Evolutionary conservation across 2,797 vertebrate species (phyloP).

Genomic region (Mallotus villosus): DNA sequence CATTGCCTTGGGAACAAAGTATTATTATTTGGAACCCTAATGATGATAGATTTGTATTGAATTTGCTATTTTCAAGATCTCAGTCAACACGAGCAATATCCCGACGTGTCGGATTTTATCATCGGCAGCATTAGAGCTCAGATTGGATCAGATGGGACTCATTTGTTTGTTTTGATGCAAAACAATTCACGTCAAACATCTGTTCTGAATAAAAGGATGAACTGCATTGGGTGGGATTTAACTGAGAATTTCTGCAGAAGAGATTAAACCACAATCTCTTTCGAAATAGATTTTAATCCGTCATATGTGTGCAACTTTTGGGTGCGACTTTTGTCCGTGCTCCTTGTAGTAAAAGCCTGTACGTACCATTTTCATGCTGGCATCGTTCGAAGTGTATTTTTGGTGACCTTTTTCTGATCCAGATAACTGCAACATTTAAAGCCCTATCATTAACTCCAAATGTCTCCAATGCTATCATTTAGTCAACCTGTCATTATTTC

Average conservation of each 20-base stretch:
- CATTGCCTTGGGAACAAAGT: background rate
- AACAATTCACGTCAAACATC: background rate
- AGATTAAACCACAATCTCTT: background rate
- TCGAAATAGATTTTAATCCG: background rate
- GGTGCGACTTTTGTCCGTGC: background rate
- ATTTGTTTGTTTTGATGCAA: background rate
- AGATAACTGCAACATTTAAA: too few species aligned
- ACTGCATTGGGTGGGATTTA: background rate
- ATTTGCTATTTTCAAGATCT: background rate
- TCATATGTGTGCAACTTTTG: background rate
- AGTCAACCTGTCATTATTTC: too few species aligned
- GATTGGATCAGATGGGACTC: background rate
- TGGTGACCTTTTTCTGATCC: too few species aligned
- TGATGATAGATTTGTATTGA: background rate
- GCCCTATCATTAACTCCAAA: too few species aligned
- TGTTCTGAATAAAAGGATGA: background rate
- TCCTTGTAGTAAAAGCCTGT: too few species aligned
- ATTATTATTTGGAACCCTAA: background rate
- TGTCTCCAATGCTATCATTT: too few species aligned
- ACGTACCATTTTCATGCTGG: too few species aligned
- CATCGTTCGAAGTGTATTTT: too few species aligned
- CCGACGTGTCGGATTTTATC: too few species aligned
- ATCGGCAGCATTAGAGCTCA: too few species aligned
- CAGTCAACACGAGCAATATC: background rate
- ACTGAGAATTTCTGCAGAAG: background rate